phyloP scores from a whole-genome alignment of 2,797 vertebrate genomes.

The Rachycentron canadum region DNA sequence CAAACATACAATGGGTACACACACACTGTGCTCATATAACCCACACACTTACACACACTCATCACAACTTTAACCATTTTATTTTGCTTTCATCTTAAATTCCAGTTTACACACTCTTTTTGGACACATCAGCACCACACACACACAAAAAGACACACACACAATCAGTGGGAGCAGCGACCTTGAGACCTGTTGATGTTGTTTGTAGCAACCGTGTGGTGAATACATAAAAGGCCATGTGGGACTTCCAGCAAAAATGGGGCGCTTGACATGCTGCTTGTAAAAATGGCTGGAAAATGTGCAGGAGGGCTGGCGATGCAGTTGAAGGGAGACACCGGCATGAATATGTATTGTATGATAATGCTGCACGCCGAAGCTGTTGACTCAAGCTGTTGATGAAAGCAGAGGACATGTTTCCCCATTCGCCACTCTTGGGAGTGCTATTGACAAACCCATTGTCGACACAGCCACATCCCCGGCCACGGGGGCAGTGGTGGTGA shows the following conservation, averaged over 20 bases:
- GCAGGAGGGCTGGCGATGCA: constrained; percentile 63
- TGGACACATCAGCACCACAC: constrained; percentile 22
- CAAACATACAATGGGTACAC: constrained; percentile 4
- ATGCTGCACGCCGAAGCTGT: constrained; percentile 64
- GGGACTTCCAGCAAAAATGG: constrained; percentile 63
- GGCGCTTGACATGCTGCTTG: constrained; percentile 66
- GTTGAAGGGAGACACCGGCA: constrained; percentile 66
- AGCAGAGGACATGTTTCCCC: constrained; percentile 72
- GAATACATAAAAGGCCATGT: constrained; percentile 71
- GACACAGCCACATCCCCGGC: constrained; percentile 49
- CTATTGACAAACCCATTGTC: constrained; percentile 72
- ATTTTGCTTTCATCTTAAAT: constrained; percentile 29
- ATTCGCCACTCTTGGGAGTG: constrained; percentile 55
- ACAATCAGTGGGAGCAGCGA: constrained; percentile 57
- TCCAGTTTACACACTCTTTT: constrained; percentile 21
- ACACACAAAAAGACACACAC: constrained; percentile 40
- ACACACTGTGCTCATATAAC: neutral
- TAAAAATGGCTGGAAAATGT: constrained; percentile 72
- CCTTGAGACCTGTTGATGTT: constrained; percentile 83
- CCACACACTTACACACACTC: constrained; percentile 4
- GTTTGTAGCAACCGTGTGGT: constrained; percentile 51
- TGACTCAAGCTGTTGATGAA: constrained; percentile 78
- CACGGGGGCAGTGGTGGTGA: constrained; percentile 63
- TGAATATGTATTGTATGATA: constrained; percentile 85
- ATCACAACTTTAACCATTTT: constrained; percentile 6